These are phyloP conservation scores for Papilio elwesi DNA, from an alignment of 2,888 invertebrate species.

Conservation along the genomic window DNA sequence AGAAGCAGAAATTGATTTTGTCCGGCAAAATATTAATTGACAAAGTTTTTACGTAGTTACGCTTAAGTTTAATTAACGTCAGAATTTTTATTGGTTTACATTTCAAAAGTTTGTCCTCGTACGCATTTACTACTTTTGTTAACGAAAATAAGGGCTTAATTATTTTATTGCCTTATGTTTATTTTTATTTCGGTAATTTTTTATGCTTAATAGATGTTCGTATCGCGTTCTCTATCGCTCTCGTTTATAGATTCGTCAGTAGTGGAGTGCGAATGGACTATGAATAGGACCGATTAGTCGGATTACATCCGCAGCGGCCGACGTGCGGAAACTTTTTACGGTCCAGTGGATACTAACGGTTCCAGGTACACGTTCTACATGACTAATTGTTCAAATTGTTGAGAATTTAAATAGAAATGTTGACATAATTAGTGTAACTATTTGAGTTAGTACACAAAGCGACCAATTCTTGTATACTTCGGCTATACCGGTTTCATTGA, in stretches of 20 bases:
- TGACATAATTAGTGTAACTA: too few relatives aligned
- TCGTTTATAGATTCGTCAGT: slow-evolving; percentile 8
- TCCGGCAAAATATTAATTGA: slow-evolving; percentile 22
- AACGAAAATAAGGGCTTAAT: too few relatives aligned
- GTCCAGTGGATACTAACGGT: slow-evolving; percentile 11
- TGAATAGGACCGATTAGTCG: slow-evolving; percentile 20
- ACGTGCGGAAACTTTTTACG: slow-evolving; percentile 21
- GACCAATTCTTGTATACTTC: too few relatives aligned
- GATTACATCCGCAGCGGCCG: slow-evolving; percentile 19
- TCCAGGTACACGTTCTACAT: neutral
- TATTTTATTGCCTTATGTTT: too few relatives aligned
- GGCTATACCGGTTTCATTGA: too few relatives aligned
- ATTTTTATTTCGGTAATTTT: too few relatives aligned
- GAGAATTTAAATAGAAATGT: too few relatives aligned
- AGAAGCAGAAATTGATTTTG: slow-evolving; percentile 12
- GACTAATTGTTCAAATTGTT: too few relatives aligned
- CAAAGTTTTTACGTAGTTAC: slow-evolving; percentile 17
- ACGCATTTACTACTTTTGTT: too few relatives aligned
- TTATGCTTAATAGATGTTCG: too few relatives aligned
- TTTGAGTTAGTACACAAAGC: too few relatives aligned
- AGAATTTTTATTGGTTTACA: slow-evolving; percentile 11
- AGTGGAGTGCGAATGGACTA: slow-evolving; percentile 18
- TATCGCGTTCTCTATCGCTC: neutral
- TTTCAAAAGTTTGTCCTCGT: neutral
- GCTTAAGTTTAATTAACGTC: slow-evolving; percentile 5